These are phyloP conservation scores for Bombus soroeensis DNA, from an alignment of 1,140 invertebrate genomes.

Conservation along the genomic window DNA sequence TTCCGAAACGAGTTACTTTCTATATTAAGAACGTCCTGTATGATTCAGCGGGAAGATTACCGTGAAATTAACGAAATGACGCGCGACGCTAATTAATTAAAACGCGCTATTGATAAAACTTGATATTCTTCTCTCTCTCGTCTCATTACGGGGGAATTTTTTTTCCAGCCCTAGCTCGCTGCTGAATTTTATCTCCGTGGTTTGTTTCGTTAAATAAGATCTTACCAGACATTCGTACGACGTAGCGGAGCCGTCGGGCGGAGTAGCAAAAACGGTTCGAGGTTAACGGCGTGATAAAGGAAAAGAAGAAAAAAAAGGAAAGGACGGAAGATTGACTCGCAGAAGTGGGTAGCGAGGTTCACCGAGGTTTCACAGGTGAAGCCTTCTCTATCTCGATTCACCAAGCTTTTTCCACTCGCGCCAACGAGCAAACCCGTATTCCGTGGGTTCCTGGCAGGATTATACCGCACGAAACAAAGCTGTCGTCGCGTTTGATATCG, in stretches of 20 bases:
- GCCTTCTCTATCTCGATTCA: conserved; percentile 14
- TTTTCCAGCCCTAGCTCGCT: too few relatives aligned
- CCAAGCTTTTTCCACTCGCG: conserved; percentile 34
- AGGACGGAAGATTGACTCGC: conserved; percentile 21
- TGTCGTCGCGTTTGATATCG: conserved; percentile 81
- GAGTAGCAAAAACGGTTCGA: conserved; percentile 10
- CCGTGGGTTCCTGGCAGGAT: conserved; percentile 77
- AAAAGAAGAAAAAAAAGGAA: too few relatives aligned
- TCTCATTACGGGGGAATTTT: background rate
- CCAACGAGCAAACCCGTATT: conserved; percentile 14
- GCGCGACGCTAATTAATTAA: too few relatives aligned
- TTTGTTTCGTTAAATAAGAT: conserved; percentile 42
- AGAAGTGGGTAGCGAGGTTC: conserved; percentile 31
- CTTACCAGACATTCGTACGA: conserved; percentile 7
- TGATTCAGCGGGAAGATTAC: background rate
- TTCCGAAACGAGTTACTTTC: too few relatives aligned
- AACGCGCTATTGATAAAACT: background rate
- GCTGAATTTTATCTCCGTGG: conserved; percentile 1
- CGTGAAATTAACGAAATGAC: background rate
- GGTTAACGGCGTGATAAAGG: background rate
- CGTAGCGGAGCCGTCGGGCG: background rate
- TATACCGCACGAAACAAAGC: conserved; percentile 79
- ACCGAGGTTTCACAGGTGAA: conserved; percentile 28
- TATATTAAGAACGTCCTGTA: too few relatives aligned
- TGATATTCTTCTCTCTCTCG: too few relatives aligned